Evolutionary conservation across 1,140 invertebrate genomes (phyloP).

Genomic region (Papilio polytes): DNA sequence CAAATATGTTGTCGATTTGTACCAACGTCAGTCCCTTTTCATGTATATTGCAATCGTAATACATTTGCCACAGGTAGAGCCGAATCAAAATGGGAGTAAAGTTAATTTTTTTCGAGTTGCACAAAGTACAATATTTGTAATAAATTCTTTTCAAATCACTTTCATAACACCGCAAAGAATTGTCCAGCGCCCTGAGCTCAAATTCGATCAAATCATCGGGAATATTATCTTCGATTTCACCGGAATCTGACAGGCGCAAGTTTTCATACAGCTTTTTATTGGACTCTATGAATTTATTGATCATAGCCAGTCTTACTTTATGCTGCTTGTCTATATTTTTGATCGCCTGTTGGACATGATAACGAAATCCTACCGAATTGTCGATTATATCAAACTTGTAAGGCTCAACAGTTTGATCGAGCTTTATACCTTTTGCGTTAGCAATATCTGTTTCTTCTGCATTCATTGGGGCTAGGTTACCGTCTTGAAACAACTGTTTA

Average conservation of each 20-base stretch:
- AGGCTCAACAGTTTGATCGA: slow-evolving; percentile 50
- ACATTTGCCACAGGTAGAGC: slow-evolving; percentile 85
- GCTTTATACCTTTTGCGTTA: slow-evolving; percentile 45
- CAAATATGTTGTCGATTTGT: slow-evolving; percentile 79
- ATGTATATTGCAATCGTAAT: slow-evolving; percentile 82
- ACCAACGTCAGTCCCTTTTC: slow-evolving; percentile 78
- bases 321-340: slow-evolving; percentile 66
- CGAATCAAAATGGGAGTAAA: slow-evolving; percentile 80
- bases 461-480: slow-evolving; percentile 68
- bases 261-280: slow-evolving; percentile 52
- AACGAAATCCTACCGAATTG: slow-evolving; percentile 59
- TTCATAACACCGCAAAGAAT: slow-evolving; percentile 78
- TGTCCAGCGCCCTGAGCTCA: slow-evolving; percentile 72
- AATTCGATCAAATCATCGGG: slow-evolving; percentile 66
- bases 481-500: slow-evolving; percentile 80
- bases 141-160: slow-evolving; percentile 80
- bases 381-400: slow-evolving; percentile 70
- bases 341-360: slow-evolving; percentile 69
- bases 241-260: slow-evolving; percentile 43
- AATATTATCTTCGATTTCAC: slow-evolving; percentile 42
- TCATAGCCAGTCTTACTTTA: slow-evolving; percentile 56
- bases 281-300: slow-evolving; percentile 66
- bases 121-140: slow-evolving; percentile 79
- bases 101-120: slow-evolving; percentile 63
- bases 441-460: slow-evolving; percentile 43